phyloP scores from a whole-genome alignment of 2,797 vertebrate species.

The Cryptoblepharus egeriae region DNA sequence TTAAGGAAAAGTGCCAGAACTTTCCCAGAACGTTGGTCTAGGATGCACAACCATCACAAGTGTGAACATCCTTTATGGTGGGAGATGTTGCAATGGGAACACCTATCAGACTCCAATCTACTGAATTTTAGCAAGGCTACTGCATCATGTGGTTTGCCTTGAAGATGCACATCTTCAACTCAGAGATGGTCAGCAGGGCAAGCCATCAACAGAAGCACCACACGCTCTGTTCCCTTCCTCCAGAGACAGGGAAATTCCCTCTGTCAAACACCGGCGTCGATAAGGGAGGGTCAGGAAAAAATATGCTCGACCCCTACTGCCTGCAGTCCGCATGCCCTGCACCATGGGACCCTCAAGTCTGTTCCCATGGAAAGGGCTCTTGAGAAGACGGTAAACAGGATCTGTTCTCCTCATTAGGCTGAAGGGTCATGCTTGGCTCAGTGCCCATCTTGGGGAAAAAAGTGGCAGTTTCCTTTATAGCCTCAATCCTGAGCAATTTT shows the following conservation, averaged over 20 bases:
- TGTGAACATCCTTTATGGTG: too few species aligned
- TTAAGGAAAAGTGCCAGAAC: too few species aligned
- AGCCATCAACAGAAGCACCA: background rate
- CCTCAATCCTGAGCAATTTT: background rate
- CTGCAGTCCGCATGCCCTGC: background rate
- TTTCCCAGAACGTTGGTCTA: too few species aligned
- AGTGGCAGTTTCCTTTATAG: conserved; percentile 8
- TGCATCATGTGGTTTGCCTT: too few species aligned
- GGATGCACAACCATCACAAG: too few species aligned
- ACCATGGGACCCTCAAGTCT: fast-evolving
- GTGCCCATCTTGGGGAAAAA: background rate
- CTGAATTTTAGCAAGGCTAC: too few species aligned
- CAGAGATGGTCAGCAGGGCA: background rate
- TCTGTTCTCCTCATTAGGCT: conserved; percentile 29
- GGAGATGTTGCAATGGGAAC: too few species aligned
- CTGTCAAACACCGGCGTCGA: background rate
- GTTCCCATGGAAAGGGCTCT: conserved; percentile 39
- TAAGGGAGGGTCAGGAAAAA: background rate
- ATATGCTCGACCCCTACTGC: background rate
- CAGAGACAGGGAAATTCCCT: background rate
- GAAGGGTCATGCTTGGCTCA: conserved; percentile 6
- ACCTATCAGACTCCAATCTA: too few species aligned
- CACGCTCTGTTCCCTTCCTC: background rate
- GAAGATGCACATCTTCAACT: background rate
- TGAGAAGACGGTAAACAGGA: conserved; percentile 49